These are phyloP conservation scores for Chaetodon trifascialis DNA, from an alignment of 2,113 vertebrate species.

Conservation along the genomic window DNA sequence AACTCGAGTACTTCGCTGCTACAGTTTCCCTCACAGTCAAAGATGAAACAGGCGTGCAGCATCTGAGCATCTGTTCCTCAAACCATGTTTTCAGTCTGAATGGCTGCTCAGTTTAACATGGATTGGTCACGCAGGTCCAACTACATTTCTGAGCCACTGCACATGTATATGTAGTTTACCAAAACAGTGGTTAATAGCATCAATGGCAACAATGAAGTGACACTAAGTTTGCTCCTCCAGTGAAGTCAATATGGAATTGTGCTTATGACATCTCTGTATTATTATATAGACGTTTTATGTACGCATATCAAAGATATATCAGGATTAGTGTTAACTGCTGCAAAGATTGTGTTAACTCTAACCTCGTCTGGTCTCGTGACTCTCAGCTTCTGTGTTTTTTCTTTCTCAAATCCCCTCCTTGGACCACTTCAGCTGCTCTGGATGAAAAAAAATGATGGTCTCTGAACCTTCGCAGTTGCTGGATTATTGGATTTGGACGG, in stretches of 20 bases:
- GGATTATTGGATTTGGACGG: slow-evolving; percentile 54
- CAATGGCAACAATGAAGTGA: neutral
- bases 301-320: no score
- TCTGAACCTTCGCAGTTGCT: slow-evolving; percentile 31
- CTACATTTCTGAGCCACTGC: no score
- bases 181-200: neutral
- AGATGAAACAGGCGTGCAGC: no score
- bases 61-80: neutral
- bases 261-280: neutral
- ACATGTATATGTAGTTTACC: neutral
- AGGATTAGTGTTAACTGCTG: no score
- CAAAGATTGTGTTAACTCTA: neutral
- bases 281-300: neutral
- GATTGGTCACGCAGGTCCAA: no score
- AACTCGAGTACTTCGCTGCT: no score
- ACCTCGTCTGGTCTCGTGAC: slow-evolving; percentile 15
- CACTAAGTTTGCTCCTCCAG: neutral
- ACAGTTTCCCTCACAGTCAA: no score
- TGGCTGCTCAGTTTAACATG: no score
- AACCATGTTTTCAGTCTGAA: no score
- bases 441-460: slow-evolving; percentile 32
- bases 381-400: slow-evolving; percentile 12
- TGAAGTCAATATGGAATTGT: neutral
- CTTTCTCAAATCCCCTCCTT: slow-evolving; percentile 4
- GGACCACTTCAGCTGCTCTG: slow-evolving; percentile 14